Evolutionary conservation across 2,888 invertebrate species (phyloP).

Genomic region (Melanostoma mellinum): DNA sequence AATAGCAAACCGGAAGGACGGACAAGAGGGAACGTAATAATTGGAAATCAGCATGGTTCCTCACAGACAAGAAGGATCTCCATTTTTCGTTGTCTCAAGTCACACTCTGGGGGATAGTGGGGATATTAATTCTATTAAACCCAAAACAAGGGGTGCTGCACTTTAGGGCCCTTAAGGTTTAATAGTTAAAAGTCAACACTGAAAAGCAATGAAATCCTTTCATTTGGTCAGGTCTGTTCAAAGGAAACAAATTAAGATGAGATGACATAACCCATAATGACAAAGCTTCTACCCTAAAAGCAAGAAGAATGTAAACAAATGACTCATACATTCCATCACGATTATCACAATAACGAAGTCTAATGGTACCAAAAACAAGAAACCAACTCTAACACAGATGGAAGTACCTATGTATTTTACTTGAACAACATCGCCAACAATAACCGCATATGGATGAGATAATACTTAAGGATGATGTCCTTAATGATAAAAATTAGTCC

Average conservation of each 20-base stretch:
- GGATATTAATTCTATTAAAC: conserved; percentile 58
- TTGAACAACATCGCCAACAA: conserved; percentile 34
- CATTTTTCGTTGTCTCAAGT: background rate
- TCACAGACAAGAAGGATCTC: conserved; percentile 2
- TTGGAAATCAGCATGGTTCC: conserved; percentile 68
- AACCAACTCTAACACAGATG: background rate
- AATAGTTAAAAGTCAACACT: background rate
- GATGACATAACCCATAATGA: conserved; percentile 58
- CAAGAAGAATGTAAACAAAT: conserved; percentile 47
- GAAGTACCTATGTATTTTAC: conserved; percentile 38
- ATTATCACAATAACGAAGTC: conserved; percentile 57
- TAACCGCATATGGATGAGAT: conserved; percentile 43
- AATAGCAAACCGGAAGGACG: conserved; percentile 26
- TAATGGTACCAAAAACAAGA: conserved; percentile 50
- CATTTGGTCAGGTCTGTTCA: conserved; percentile 4
- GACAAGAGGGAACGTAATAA: conserved; percentile 55
- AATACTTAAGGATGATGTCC: conserved; percentile 59
- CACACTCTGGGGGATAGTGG: conserved; percentile 6
- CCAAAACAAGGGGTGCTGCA: conserved; percentile 34
- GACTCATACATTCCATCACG: conserved; percentile 63
- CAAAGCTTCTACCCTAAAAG: conserved; percentile 30
- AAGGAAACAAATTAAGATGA: conserved; percentile 59
- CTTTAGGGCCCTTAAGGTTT: conserved; percentile 36
- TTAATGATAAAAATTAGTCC: conserved; percentile 61
- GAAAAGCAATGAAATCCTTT: conserved; percentile 41